phyloP scores from a whole-genome alignment of 2,888 invertebrate species.

The Cheilosia urbana region DNA sequence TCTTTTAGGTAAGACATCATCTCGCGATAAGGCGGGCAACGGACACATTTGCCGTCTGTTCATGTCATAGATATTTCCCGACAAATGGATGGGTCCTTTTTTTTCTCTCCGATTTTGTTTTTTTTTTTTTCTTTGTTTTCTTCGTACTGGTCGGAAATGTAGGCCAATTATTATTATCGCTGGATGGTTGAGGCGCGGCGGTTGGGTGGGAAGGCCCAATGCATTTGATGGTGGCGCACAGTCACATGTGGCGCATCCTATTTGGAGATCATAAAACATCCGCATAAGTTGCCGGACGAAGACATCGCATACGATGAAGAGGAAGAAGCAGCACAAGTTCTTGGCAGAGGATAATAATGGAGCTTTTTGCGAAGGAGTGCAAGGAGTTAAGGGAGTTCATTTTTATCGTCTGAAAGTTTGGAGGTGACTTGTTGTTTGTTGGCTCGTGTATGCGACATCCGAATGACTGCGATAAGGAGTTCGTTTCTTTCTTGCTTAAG shows the following conservation, averaged over 20 bases:
- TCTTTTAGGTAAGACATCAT: slow-evolving; percentile 41
- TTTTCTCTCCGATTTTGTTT: neutral
- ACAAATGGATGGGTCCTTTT: slow-evolving; percentile 40
- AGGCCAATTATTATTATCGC: slow-evolving; percentile 70
- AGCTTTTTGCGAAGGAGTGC: slow-evolving; percentile 1
- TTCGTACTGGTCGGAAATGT: slow-evolving; percentile 37
- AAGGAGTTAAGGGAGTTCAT: slow-evolving; percentile 38
- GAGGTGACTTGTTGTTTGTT: slow-evolving; percentile 23
- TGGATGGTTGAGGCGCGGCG: neutral
- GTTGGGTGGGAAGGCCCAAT: slow-evolving; percentile 30
- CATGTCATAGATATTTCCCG: slow-evolving; percentile 57
- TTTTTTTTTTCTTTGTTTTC: neutral
- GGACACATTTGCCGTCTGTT: slow-evolving; percentile 65
- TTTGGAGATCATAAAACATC: slow-evolving; percentile 66
- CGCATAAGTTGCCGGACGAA: slow-evolving; percentile 50
- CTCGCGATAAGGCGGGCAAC: slow-evolving; percentile 58
- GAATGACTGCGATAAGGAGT: neutral
- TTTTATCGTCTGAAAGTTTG: slow-evolving; percentile 25
- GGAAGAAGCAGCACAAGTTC: slow-evolving; percentile 22
- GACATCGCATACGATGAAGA: slow-evolving; percentile 28
- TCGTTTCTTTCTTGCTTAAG: neutral
- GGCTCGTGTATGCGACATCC: neutral
- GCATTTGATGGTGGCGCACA: slow-evolving; percentile 56
- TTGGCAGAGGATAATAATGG: slow-evolving; percentile 53
- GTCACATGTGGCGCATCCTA: slow-evolving; percentile 66